Conservation (phyloP, 2,888 invertebrate species). For the Stenolophus ochropezus region DNA sequence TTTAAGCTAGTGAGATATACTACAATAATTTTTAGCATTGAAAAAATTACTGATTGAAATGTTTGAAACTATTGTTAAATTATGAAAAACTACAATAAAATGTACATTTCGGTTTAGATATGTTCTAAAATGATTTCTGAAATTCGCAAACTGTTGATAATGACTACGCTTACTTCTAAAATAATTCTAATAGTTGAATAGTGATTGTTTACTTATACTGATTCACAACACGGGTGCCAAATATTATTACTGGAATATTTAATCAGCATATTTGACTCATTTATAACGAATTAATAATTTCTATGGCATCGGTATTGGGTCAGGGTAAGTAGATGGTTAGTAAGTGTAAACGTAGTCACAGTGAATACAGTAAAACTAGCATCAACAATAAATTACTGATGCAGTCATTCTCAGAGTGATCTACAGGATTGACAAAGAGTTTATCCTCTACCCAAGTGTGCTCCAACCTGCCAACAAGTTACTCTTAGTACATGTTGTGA, state of each 20-base stretch:
- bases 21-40: too few relatives aligned
- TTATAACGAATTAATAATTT: background rate
- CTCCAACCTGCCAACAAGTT: constrained; percentile 54
- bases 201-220: background rate
- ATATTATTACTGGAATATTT: background rate
- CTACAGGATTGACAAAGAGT: constrained; percentile 54
- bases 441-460: constrained; percentile 51
- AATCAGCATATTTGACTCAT: background rate
- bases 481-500: constrained; percentile 43
- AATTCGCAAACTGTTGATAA: constrained; percentile 49
- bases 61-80: too few relatives aligned
- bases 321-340: background rate
- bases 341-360: constrained; percentile 36
- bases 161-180: constrained; percentile 44
- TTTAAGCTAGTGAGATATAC: too few relatives aligned
- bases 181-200: background rate
- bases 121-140: background rate
- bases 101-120: too few relatives aligned
- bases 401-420: constrained; percentile 53
- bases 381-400: constrained; percentile 58
- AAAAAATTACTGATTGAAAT: too few relatives aligned
- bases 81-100: too few relatives aligned
- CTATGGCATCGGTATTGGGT: too few relatives aligned
- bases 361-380: constrained; percentile 55
- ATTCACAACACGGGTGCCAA: background rate